These are phyloP conservation scores for Hyalella azteca DNA, from an alignment of 2,888 invertebrate species.

Conservation along the genomic window DNA sequence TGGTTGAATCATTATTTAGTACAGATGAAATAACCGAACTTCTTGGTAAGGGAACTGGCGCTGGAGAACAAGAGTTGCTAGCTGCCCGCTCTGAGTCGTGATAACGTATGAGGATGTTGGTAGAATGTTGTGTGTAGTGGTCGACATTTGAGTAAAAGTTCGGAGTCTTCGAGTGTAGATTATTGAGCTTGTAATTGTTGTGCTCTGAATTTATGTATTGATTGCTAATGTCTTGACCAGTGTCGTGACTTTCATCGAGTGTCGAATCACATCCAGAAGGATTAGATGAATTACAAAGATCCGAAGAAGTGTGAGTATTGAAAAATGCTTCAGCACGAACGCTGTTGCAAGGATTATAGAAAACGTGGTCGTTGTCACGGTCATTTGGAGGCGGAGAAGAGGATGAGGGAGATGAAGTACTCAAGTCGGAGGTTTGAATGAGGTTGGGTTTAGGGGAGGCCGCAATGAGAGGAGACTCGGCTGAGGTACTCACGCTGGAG, in stretches of 20 bases:
- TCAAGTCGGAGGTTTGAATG: conserved; percentile 35
- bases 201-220: background rate
- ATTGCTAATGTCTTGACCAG: background rate
- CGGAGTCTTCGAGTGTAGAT: conserved; percentile 4
- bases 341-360: conserved; percentile 8
- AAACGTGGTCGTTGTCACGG: conserved; percentile 31
- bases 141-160: conserved; percentile 40
- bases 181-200: background rate
- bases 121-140: conserved; percentile 54
- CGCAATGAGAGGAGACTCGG: conserved; percentile 47
- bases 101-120: conserved; percentile 55
- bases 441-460: conserved; percentile 37
- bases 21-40: conserved; percentile 55
- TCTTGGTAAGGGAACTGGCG: conserved; percentile 45
- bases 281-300: conserved; percentile 29
- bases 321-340: conserved; percentile 34
- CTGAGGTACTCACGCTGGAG: conserved; percentile 56
- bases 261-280: conserved; percentile 3
- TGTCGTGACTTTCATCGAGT: conserved; percentile 18
- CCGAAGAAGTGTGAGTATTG: conserved; percentile 39
- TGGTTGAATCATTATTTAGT: conserved; percentile 46
- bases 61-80: conserved; percentile 29
- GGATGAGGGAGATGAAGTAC: conserved; percentile 41
- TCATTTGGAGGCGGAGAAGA: conserved; percentile 28
- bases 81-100: conserved; percentile 39